Evolutionary conservation across 2,113 vertebrate species (phyloP).

Genomic region (Phrynosoma blainvillii): DNA sequence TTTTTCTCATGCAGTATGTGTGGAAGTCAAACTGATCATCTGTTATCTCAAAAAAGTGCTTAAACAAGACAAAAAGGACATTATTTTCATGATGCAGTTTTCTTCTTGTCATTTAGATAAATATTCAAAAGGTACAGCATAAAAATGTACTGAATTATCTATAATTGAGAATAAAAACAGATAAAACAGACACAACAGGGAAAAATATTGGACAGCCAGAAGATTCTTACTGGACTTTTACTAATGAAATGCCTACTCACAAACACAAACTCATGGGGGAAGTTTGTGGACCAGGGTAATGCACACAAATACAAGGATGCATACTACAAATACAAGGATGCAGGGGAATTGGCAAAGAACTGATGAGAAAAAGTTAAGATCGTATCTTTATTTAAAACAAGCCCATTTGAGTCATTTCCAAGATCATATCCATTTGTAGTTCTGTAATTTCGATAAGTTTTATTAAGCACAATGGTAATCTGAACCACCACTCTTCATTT

Average conservation of each 20-base stretch:
- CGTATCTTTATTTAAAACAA: neutral
- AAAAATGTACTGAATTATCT: neutral
- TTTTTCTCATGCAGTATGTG: conserved; percentile 84
- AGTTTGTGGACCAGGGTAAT: neutral
- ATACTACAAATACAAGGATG: neutral
- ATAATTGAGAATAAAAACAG: neutral
- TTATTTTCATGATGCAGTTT: neutral
- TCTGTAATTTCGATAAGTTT: neutral
- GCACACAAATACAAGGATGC: neutral
- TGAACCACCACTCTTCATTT: neutral
- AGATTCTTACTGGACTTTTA: neutral
- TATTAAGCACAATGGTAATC: neutral
- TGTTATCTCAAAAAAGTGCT: conserved; percentile 86
- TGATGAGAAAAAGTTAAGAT: neutral
- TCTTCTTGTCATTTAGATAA: neutral
- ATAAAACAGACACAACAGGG: no score
- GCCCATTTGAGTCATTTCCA: no score
- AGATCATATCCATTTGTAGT: no score
- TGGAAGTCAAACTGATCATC: conserved; percentile 86
- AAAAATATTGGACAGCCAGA: neutral
- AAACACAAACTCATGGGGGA: neutral
- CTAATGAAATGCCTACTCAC: neutral
- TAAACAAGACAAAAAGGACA: conserved; percentile 43
- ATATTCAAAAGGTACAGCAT: neutral
- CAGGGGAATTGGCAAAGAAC: neutral